Conservation (phyloP, 2,797 vertebrate species). For the Acipenser oxyrinchus region DNA sequence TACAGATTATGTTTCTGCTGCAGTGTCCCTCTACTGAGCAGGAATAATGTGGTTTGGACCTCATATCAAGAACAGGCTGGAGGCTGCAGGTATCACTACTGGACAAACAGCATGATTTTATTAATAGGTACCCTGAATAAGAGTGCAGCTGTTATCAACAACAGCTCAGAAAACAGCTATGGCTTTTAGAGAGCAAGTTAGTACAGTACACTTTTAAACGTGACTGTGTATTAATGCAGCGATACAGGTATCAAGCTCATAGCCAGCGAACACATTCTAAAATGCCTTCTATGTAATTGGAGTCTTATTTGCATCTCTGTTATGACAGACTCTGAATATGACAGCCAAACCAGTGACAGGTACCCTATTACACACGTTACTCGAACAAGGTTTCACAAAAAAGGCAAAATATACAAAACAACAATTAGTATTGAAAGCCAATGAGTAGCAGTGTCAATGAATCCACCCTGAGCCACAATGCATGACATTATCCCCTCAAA, state of each 20-base stretch:
- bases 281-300: no score
- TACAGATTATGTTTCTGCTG: not conserved
- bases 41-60: conserved; percentile 6
- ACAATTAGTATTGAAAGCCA: not conserved
- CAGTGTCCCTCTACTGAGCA: not conserved
- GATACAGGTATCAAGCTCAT: no score
- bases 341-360: no score
- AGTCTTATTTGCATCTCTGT: no score
- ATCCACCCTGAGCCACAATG: not conserved
- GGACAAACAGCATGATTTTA: not conserved
- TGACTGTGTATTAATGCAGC: no score
- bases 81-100: not conserved
- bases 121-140: not conserved
- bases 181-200: not conserved
- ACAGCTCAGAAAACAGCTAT: conserved; percentile 6
- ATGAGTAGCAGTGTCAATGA: not conserved
- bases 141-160: not conserved
- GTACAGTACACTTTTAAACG: no score
- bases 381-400: conserved; percentile 16
- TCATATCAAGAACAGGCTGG: conserved; percentile 2
- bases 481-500: not conserved
- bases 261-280: no score
- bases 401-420: conserved; percentile 24
- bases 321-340: no score
- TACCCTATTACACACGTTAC: no score